Evolutionary conservation across 2,888 invertebrate genomes (phyloP).

Genomic region (Papilio protenor): DNA sequence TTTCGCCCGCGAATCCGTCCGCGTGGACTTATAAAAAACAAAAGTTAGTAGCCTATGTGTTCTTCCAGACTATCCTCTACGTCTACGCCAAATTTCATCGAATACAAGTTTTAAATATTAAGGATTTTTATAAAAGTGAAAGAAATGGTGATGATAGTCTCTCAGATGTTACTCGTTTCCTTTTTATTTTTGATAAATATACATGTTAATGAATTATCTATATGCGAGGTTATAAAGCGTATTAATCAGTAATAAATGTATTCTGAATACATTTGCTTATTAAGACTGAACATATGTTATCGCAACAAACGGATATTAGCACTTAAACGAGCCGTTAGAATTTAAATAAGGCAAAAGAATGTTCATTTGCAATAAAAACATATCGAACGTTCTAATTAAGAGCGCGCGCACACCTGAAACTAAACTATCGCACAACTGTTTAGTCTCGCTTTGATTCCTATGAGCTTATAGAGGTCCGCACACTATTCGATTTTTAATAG

Average conservation of each 20-base stretch:
- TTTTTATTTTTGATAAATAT: constrained; percentile 8
- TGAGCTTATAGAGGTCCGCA: too few relatives aligned
- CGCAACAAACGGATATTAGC: constrained; percentile 33
- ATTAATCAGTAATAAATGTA: constrained; percentile 19
- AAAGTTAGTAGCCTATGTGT: too few relatives aligned
- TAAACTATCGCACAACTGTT: too few relatives aligned
- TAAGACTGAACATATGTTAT: constrained; percentile 19
- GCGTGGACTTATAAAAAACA: too few relatives aligned
- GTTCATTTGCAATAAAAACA: constrained; percentile 25
- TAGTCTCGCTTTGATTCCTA: too few relatives aligned
- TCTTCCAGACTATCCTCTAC: too few relatives aligned
- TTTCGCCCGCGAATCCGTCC: too few relatives aligned
- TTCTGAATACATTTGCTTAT: constrained; percentile 19
- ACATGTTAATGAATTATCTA: constrained; percentile 17
- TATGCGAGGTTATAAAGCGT: not conserved
- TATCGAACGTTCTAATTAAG: constrained; percentile 15
- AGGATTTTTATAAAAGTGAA: not conserved
- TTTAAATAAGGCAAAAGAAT: constrained; percentile 26
- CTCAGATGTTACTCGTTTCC: not conserved
- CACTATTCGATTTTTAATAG: too few relatives aligned
- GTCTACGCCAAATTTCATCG: too few relatives aligned
- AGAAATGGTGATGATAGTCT: not conserved
- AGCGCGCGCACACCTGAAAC: too few relatives aligned
- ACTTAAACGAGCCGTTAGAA: constrained; percentile 29
- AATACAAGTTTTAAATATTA: not conserved